Percentiles rank a stretch among this genome's conserved stretches.
phyloP scores from a whole-genome alignment of 1,140 invertebrate species.

The Achroia grisella region DNA sequence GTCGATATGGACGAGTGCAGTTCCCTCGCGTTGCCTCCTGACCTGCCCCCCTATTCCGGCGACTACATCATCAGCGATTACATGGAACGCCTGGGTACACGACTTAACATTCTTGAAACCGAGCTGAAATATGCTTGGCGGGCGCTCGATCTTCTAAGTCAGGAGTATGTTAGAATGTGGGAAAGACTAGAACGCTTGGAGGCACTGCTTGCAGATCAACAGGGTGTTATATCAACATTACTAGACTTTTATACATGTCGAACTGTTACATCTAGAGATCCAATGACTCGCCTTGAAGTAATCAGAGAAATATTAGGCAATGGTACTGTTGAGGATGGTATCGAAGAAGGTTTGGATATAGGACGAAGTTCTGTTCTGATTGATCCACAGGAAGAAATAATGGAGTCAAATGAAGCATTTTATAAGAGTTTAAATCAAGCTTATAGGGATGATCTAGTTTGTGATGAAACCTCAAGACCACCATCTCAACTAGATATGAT shows the following conservation, averaged over 20 bases:
- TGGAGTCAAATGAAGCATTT: constrained; percentile 90
- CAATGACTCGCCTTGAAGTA: constrained; percentile 72
- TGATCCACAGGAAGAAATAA: constrained; percentile 58
- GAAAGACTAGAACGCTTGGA: constrained; percentile 93
- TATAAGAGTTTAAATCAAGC: constrained; percentile 91
- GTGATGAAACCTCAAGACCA: constrained; percentile 76
- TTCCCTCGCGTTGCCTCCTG: constrained; percentile 57
- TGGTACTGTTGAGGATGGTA: constrained; percentile 75
- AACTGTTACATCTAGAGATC: constrained; percentile 59
- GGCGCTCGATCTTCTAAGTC: constrained; percentile 90
- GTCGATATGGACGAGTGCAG: constrained; percentile 69
- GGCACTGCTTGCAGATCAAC: constrained; percentile 89
- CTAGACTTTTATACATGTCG: constrained; percentile 83
- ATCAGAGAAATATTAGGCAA: constrained; percentile 77
- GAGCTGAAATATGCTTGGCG: constrained; percentile 94
- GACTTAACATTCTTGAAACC: constrained; percentile 89
- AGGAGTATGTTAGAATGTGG: constrained; percentile 96
- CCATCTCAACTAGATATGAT: constrained; percentile 86
- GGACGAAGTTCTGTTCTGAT: constrained; percentile 47
- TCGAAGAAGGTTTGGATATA: constrained; percentile 77
- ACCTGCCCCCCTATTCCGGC: constrained; percentile 63
- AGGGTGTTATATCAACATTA: constrained; percentile 91
- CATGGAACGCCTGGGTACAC: constrained; percentile 90
- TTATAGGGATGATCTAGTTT: constrained; percentile 85
- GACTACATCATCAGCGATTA: constrained; percentile 88